Conservation (phyloP, 2,797 vertebrate genomes). For the Sarcophilus harrisii region DNA sequence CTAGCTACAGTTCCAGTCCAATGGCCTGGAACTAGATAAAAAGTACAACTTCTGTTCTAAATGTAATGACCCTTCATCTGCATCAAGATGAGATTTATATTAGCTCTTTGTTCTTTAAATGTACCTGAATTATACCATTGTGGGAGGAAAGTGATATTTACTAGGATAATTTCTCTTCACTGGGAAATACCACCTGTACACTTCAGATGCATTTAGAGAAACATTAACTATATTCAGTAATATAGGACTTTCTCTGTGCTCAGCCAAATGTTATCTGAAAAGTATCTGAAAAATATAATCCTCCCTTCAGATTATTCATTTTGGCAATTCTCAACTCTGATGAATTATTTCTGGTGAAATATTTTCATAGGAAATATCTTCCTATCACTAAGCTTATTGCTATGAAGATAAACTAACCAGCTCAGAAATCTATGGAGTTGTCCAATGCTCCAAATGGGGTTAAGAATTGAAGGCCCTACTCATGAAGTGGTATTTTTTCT, state of each 20-base stretch:
- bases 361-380: neutral
- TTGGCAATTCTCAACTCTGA: conserved; percentile 16
- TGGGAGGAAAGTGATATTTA: conserved; percentile 62
- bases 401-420: neutral
- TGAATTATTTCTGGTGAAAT: conserved; percentile 48
- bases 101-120: conserved; percentile 58
- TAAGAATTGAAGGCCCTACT: neutral
- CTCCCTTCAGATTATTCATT: conserved; percentile 43
- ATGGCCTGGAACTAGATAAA: neutral
- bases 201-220: conserved; percentile 56
- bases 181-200: neutral
- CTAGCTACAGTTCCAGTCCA: neutral
- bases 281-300: conserved; percentile 9
- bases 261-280: conserved; percentile 50
- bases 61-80: neutral
- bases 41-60: neutral
- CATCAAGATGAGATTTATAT: conserved; percentile 45
- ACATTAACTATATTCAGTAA: conserved; percentile 24
- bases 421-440: neutral
- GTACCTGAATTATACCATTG: conserved; percentile 21
- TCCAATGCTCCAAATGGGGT: conserved; percentile 26
- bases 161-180: conserved; percentile 39
- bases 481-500: conserved; percentile 18
- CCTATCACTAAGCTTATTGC: neutral
- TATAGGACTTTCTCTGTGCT: conserved; percentile 21